Conservation (phyloP, 2,888 invertebrate species). For the Drosophila anomelani region DNA sequence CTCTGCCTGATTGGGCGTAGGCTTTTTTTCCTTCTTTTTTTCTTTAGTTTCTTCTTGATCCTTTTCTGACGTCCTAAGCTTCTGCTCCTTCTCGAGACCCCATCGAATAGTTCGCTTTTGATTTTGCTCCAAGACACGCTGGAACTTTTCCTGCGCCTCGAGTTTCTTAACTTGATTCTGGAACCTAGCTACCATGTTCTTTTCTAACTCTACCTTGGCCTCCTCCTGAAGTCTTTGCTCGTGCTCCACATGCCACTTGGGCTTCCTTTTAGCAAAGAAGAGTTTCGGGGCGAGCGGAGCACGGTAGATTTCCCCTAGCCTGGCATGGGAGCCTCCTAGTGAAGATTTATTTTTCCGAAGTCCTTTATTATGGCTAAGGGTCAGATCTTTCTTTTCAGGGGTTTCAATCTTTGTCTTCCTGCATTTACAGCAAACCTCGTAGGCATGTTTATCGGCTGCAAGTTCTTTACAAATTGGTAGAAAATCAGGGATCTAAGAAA, state of each 20-base stretch:
- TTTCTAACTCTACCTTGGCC: not conserved
- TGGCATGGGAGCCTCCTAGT: not conserved
- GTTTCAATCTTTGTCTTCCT: not conserved
- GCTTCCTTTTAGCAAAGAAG: not conserved
- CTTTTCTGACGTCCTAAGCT: too few species aligned
- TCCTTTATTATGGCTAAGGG: not conserved
- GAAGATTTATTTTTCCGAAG: not conserved
- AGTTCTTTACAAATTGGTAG: not conserved
- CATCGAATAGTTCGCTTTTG: not conserved
- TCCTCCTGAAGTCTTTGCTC: not conserved
- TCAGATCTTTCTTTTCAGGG: too few species aligned
- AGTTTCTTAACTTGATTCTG: not conserved
- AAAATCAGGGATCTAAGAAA: not conserved
- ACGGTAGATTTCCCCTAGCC: not conserved
- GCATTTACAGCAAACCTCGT: constrained; percentile 2
- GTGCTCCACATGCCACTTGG: not conserved
- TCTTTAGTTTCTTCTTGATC: not conserved
- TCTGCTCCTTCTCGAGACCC: not conserved
- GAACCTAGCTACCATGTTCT: not conserved
- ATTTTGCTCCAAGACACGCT: not conserved
- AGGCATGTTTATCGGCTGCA: not conserved
- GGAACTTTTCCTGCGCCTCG: constrained; percentile 1
- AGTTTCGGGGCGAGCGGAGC: not conserved
- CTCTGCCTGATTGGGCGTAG: not conserved
- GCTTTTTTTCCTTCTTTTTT: not conserved